Conservation (phyloP, 2,113 vertebrate genomes). For the Ardeotis arabs region DNA sequence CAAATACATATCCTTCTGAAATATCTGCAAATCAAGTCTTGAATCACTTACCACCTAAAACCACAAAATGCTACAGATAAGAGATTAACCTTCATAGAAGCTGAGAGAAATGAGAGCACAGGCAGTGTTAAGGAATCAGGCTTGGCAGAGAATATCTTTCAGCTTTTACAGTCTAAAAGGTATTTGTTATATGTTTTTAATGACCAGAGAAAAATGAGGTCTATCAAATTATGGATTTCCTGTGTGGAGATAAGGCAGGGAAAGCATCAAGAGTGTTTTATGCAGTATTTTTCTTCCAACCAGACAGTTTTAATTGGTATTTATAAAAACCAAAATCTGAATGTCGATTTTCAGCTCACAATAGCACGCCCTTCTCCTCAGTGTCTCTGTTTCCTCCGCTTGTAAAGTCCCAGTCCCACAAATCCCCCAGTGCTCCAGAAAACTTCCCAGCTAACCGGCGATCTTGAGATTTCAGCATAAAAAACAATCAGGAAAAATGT, state of each 20-base stretch:
- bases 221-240: background rate
- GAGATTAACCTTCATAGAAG: background rate
- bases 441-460: background rate
- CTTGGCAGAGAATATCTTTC: background rate
- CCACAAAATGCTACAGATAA: background rate
- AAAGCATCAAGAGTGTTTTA: background rate
- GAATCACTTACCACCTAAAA: background rate
- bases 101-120: background rate
- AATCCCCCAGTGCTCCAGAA: background rate
- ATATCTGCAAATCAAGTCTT: background rate
- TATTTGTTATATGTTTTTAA: background rate
- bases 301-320: background rate
- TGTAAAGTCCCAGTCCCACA: background rate
- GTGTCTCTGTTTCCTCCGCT: background rate
- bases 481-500: constrained; percentile 5
- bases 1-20: background rate
- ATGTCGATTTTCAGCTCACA: background rate
- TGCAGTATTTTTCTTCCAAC: background rate
- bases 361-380: background rate
- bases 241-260: background rate
- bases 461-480: background rate
- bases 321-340: background rate
- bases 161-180: background rate
- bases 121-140: background rate
- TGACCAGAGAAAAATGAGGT: background rate